These are phyloP conservation scores for Pteruthius melanotis DNA, from an alignment of 2,113 vertebrate species.

Conservation along the genomic window DNA sequence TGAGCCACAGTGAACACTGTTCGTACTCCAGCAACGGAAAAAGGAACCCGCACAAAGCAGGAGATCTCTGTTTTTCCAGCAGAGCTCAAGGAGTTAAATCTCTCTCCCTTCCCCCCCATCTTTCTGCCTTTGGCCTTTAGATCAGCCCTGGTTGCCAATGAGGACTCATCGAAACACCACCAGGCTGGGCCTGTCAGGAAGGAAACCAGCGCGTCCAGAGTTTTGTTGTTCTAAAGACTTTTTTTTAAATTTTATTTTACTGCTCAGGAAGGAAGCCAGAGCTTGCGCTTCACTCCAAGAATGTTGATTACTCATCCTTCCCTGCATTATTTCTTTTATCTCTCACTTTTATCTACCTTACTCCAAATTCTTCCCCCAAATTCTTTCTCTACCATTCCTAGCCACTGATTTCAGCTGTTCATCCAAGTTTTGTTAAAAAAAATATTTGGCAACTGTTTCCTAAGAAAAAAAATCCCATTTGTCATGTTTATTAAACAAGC, in stretches of 20 bases:
- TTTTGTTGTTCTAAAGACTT: conserved; percentile 84
- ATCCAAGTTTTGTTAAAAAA: neutral
- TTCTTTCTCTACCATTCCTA: neutral
- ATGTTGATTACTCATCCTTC: conserved; percentile 75
- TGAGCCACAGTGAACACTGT: neutral
- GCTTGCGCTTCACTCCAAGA: conserved; percentile 81
- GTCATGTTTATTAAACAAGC: neutral
- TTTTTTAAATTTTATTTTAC: conserved; percentile 83
- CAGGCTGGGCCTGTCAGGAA: conserved; percentile 82
- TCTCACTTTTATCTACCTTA: conserved; percentile 66
- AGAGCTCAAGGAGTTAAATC: conserved; percentile 73
- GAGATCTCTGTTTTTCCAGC: neutral
- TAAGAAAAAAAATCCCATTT: neutral
- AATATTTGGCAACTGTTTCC: neutral
- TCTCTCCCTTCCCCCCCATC: conserved; percentile 62
- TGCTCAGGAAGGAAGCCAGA: conserved; percentile 86
- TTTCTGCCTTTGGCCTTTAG: conserved; percentile 73
- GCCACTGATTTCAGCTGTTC: neutral
- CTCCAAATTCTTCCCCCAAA: conserved; percentile 9
- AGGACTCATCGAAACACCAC: conserved; percentile 73
- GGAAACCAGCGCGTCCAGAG: conserved; percentile 80
- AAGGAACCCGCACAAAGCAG: neutral
- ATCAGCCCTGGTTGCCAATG: conserved; percentile 65
- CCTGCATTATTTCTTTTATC: conserved; percentile 68
- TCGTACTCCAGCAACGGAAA: neutral